Conservation (phyloP, 2,888 invertebrate species). For the Nasonia oneida region DNA sequence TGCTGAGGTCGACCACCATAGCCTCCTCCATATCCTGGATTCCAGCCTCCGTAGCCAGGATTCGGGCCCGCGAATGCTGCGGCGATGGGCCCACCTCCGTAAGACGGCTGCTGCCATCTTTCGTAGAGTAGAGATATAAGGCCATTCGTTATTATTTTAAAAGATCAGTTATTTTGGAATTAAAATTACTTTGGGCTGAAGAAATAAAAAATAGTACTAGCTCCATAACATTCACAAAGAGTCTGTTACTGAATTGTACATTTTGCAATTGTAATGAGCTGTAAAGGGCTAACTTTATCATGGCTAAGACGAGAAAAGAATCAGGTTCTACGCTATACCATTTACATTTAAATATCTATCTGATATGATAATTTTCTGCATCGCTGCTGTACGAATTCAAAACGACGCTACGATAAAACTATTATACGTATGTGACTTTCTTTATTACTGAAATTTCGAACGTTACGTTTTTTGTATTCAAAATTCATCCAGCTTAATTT, state of each 20-base stretch:
- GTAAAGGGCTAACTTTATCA: background rate
- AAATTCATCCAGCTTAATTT: background rate
- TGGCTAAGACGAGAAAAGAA: background rate
- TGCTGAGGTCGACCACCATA: background rate
- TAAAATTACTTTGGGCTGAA: no score
- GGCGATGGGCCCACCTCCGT: constrained; percentile 48
- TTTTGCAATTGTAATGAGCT: background rate
- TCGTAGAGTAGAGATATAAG: background rate
- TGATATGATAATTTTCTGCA: background rate
- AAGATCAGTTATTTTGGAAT: background rate
- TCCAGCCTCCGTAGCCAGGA: constrained; percentile 43
- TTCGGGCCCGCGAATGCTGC: constrained; percentile 41
- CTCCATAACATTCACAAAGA: background rate
- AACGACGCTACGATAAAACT: background rate
- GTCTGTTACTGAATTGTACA: background rate
- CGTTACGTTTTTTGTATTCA: background rate
- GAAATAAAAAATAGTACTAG: no score
- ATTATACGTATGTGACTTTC: no score
- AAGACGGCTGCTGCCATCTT: constrained; percentile 52
- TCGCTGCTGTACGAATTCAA: background rate
- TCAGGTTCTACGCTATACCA: background rate
- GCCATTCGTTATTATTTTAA: background rate
- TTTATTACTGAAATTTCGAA: background rate
- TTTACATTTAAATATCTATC: background rate
- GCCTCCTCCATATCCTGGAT: constrained; percentile 20